phyloP scores from a whole-genome alignment of 64 coral and sea anemone genomes.

The Montipora capricornis region DNA sequence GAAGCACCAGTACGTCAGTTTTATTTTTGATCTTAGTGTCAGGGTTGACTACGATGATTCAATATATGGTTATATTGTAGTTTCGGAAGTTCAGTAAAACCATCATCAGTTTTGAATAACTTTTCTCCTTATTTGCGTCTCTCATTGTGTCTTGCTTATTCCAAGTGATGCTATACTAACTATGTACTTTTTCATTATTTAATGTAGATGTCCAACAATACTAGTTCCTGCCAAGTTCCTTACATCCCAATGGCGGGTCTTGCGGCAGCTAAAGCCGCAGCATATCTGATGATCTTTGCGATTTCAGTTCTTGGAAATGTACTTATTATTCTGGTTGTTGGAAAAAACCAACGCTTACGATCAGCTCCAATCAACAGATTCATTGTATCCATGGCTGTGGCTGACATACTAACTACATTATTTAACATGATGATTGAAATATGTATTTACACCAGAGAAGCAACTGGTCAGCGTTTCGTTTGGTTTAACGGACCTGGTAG shows the following conservation, averaged over 20 bases:
- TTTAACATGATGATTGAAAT: slow-evolving; percentile 51
- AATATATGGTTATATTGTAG: too few relatives aligned
- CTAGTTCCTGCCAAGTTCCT: not conserved
- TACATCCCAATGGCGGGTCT: not conserved
- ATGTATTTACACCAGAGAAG: slow-evolving; percentile 21
- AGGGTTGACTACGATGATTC: too few relatives aligned
- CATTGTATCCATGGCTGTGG: slow-evolving; percentile 47
- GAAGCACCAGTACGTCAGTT: too few relatives aligned
- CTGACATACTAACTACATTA: slow-evolving; percentile 54
- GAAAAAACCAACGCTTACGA: slow-evolving; percentile 9
- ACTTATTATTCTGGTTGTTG: not conserved
- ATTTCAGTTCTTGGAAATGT: slow-evolving; percentile 17
- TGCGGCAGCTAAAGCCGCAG: not conserved
- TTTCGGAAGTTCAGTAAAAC: too few relatives aligned
- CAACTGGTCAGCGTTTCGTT: not conserved
- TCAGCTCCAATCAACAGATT: slow-evolving; percentile 29
- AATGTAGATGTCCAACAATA: slow-evolving; percentile 23
- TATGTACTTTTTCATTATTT: not conserved
- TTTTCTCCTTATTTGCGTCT: too few relatives aligned
- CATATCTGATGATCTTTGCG: not conserved
- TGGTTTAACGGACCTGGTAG: slow-evolving; percentile 25
- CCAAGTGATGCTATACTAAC: not conserved
- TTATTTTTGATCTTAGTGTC: too few relatives aligned
- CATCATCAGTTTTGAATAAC: too few relatives aligned
- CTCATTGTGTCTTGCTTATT: too few relatives aligned